Evolutionary conservation across 2,113 vertebrate genomes (phyloP).

Genomic region (Ammospiza nelsoni): DNA sequence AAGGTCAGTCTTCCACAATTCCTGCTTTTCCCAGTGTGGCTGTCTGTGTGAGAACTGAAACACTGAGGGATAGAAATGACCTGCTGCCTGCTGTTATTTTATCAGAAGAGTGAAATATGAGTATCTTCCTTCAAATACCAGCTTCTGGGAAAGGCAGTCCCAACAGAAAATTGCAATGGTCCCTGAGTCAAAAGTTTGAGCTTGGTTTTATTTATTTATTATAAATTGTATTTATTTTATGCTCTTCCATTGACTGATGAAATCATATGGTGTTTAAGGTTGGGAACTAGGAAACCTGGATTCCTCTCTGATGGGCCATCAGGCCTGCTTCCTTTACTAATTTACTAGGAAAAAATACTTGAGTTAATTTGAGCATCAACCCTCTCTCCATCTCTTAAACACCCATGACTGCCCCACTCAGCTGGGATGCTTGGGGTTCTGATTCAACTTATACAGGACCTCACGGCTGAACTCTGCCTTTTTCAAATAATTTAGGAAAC

Average conservation of each 20-base stretch:
- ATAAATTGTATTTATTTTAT: background rate
- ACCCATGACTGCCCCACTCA: background rate
- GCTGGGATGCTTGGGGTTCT: background rate
- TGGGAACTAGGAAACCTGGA: background rate
- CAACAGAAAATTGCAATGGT: background rate
- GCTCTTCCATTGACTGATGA: background rate
- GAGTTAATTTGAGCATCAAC: background rate
- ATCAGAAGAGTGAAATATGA: background rate
- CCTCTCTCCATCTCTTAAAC: background rate
- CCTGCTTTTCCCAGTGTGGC: background rate
- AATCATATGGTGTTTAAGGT: fast-evolving
- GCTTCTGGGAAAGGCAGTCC: background rate
- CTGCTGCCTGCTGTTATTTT: background rate
- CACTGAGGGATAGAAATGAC: background rate
- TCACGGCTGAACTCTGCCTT: background rate
- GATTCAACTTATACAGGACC: background rate
- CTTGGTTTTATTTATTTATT: background rate
- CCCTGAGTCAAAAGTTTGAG: background rate
- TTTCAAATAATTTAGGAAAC: background rate
- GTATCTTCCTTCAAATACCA: background rate
- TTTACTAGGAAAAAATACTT: background rate
- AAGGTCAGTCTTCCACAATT: background rate
- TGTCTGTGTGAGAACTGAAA: background rate
- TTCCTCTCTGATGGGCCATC: background rate
- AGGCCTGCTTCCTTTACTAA: background rate